Evolutionary conservation across 2,113 vertebrate species (phyloP), one percentile per base, ranked within the genome.

Genomic region (Notarius quadriscutis): DNA sequence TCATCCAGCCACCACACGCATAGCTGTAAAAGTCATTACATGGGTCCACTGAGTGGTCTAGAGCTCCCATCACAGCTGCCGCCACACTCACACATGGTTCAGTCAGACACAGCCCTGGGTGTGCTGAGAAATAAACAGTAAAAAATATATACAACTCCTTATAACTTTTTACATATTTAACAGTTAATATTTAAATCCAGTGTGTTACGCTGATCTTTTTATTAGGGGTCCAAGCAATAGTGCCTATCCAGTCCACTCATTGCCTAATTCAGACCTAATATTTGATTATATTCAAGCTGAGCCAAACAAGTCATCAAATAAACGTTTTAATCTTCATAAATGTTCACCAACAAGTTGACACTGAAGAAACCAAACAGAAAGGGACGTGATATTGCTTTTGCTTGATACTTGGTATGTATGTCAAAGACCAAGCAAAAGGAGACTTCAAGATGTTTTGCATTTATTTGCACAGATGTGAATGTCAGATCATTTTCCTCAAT

Each of bases 1-100:
- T 97, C 91, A 99, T 93, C 98, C 98, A 99, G 20, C 98, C 97
- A 0, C 98, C 98, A 0, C 98, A 99, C 69, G 98, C 96, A 0
- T 97, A 99, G 93, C 93, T 92, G 91, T 98, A 99, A 92, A 99
- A 99, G 91, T 99, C 97, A 20, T 98, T 94, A 0, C 98, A 99
- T 84, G 98, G 98, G 89, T 98, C 96, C 50, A 98, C 95, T 0
- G 95, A 87, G 10, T 91, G 95, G 92, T 99, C 97, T 93, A 99
- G 93, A 0, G 97, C 96, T 60, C 90, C 95, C 90, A 97, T 90
- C 87, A 99, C 96, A 3, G 94, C 90, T 79, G 97, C 97, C 91
- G 97, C 96, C 89, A 98, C 95, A 0, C 94, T 96, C 88, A 99
- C 92, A 77, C 98, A 99, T 48, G 97, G 93, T 88, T 97, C 97